Conservation (phyloP, 2,797 vertebrate genomes). For the Chelon auratus region DNA sequence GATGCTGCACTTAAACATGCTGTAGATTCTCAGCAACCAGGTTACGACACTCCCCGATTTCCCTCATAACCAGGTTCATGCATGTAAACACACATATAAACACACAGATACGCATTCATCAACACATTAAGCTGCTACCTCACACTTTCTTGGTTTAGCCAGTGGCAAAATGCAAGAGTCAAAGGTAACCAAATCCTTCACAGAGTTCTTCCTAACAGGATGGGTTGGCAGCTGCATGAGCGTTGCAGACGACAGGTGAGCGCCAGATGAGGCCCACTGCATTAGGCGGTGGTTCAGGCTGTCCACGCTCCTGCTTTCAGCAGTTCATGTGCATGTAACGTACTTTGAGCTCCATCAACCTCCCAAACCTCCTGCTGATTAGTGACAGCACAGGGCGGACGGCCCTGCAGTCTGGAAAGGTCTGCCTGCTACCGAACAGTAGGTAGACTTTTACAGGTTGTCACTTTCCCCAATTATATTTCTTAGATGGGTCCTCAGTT, state of each 20-base stretch:
- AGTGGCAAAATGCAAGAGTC: neutral
- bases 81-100: too few relatives aligned
- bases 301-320: slow-evolving; percentile 10
- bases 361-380: neutral
- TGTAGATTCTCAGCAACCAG: too few relatives aligned
- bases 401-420: neutral
- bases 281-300: neutral
- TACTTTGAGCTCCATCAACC: neutral
- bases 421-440: neutral
- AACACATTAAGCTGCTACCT: too few relatives aligned
- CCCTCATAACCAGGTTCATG: too few relatives aligned
- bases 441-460: slow-evolving; percentile 25
- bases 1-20: too few relatives aligned
- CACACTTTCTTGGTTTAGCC: too few relatives aligned
- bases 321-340: neutral
- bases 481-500: neutral
- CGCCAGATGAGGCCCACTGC: neutral
- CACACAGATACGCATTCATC: too few relatives aligned
- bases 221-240: too few relatives aligned
- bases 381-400: neutral
- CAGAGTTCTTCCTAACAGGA: neutral
- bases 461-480: slow-evolving; percentile 29
- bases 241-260: slow-evolving; percentile 1
- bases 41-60: too few relatives aligned
- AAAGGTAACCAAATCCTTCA: neutral